These are phyloP conservation scores for Octodonta nipae DNA, from an alignment of 2,888 invertebrate genomes.

Conservation along the genomic window DNA sequence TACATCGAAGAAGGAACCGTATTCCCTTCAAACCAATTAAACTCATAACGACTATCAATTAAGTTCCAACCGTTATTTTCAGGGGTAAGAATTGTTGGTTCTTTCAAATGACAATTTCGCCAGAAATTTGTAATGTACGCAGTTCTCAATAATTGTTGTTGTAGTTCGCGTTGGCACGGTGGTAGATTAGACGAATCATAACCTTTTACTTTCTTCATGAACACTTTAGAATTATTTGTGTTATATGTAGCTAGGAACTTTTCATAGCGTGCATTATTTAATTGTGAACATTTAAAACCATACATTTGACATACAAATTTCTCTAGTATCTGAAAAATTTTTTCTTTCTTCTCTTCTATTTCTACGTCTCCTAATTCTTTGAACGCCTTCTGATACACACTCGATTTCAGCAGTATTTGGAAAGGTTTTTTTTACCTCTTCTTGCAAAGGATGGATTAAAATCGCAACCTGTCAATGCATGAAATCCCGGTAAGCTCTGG, in stretches of 20 bases:
- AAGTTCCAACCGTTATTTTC: constrained; percentile 7
- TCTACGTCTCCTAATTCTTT: constrained; percentile 5
- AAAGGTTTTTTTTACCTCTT: constrained; percentile 5
- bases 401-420: constrained; percentile 4
- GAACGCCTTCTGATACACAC: constrained; percentile 7
- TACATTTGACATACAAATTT: constrained; percentile 7
- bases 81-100: constrained; percentile 6
- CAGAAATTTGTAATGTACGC: constrained; percentile 6
- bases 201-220: constrained; percentile 5
- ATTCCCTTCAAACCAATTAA: constrained; percentile 6
- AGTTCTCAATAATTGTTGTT: constrained; percentile 7
- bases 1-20: constrained; percentile 6
- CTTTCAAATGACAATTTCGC: constrained; percentile 6
- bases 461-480: background rate
- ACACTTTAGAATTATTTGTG: constrained; percentile 2
- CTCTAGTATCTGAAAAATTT: constrained; percentile 5
- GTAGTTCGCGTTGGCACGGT: constrained; percentile 6
- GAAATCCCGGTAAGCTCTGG: constrained; percentile 6
- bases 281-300: constrained; percentile 6
- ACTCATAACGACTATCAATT: constrained; percentile 4
- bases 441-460: constrained; percentile 3
- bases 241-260: constrained; percentile 6
- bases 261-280: constrained; percentile 6
- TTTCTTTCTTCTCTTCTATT: constrained; percentile 4
- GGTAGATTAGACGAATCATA: constrained; percentile 6